Evolutionary conservation across 2,888 invertebrate species (phyloP), one percentile per base, ranked within the genome.

Genomic region (Cataglyphis altisquamis): DNA sequence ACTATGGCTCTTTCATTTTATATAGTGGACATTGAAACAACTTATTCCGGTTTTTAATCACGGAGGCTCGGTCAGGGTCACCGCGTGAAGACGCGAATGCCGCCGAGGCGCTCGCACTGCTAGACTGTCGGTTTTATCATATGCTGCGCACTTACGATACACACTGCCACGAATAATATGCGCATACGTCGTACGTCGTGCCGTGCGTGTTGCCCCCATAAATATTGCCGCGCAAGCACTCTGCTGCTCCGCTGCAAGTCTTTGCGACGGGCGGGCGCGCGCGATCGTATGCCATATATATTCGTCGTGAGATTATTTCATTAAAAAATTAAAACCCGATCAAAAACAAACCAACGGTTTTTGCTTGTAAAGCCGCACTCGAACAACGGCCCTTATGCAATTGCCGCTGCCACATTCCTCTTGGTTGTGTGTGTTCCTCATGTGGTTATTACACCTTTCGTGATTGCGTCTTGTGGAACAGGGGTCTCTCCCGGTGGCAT

Each of bases 11-110:
- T 93, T 93, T 70, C 92, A 90, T 94, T 52, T 94, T 94, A 94
- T 94, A 94, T 94, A 94, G 93, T 94, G 94, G 94, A 95, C 94
- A 94, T 94, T 94, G 90, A 94, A 95, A 95, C 93, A 95, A 95
- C 94, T 95, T 95, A 95, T 95, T 94, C 94, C 94, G 94, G 94
- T 94, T 95, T 95, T 94, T 94, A 95, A 94, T 94, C 93, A 94
- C 94, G 94, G 94, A 95, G 94, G 94, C 94, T 94, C 94, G 94
- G 93, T 88, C 91, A 87, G 89, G 89, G 89, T 91, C 92, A 91
- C 88, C 91, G 93, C 94, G 94, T 93, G 94, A 94, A 93, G 88
- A 94, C 94, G 92, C 94, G 82, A 90, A 86, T 89, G 91, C 90
- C 91, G 93, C 94, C 94, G 94, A 95, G 94, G 94, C 94, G 94